phyloP scores from a whole-genome alignment of 2,113 vertebrate genomes.

The Amazona vittata region DNA sequence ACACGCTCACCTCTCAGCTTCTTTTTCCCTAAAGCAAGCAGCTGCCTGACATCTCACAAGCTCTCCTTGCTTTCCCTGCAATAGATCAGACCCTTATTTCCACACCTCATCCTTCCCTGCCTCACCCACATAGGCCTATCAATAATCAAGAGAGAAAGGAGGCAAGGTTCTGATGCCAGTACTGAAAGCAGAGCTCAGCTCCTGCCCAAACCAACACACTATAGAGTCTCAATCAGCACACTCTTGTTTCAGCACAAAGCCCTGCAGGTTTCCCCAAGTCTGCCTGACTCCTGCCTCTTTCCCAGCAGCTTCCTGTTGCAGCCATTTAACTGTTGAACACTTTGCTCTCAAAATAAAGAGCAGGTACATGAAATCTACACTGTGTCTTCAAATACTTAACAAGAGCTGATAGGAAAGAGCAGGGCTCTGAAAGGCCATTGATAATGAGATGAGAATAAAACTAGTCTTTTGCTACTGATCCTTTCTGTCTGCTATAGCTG shows the following conservation, averaged over 20 bases:
- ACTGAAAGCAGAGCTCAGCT: neutral
- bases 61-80: neutral
- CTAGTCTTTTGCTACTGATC: neutral
- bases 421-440: neutral
- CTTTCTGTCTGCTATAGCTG: neutral
- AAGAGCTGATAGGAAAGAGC: neutral
- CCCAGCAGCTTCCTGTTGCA: neutral
- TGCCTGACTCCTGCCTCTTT: neutral
- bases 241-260: neutral
- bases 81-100: neutral
- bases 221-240: neutral
- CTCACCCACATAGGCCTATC: neutral
- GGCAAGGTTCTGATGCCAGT: neutral
- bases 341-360: neutral
- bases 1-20: neutral
- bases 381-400: neutral
- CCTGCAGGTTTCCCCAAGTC: neutral
- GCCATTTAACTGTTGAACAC: neutral
- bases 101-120: neutral
- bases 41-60: neutral
- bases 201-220: neutral
- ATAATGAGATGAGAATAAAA: neutral
- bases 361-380: neutral
- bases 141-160: neutral
- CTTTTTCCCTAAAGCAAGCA: neutral